These are phyloP conservation scores for Melinopterus prodromus DNA, from an alignment of 2,888 invertebrate species.

Conservation along the genomic window DNA sequence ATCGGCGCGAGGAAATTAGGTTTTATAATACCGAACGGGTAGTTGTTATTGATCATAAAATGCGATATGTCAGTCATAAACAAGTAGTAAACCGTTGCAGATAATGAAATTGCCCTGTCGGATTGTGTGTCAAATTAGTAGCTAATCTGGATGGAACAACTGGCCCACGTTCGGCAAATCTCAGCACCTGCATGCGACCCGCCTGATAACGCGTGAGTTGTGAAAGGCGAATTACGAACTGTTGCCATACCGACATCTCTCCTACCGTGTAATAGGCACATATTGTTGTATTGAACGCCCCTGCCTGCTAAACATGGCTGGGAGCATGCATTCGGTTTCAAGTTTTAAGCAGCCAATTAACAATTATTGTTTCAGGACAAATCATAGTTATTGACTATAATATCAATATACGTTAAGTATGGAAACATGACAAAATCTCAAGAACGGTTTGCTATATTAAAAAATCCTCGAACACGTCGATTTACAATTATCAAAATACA, in stretches of 20 bases:
- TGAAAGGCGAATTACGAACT: slow-evolving; percentile 15
- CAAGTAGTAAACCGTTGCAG: not conserved
- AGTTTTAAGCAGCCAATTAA: not conserved
- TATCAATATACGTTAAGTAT: too few relatives aligned
- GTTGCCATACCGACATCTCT: not conserved
- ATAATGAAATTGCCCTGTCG: not conserved
- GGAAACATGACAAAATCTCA: too few relatives aligned
- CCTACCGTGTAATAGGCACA: not conserved
- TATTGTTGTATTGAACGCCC: not conserved
- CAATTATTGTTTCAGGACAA: too few relatives aligned
- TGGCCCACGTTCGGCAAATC: slow-evolving; percentile 8
- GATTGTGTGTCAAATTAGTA: slow-evolving; percentile 12
- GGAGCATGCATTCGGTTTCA: not conserved
- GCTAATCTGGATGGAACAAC: slow-evolving; percentile 15
- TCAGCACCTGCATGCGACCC: slow-evolving; percentile 15
- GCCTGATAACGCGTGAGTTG: slow-evolving; percentile 8
- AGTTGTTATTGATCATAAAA: not conserved
- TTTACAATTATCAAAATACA: too few relatives aligned
- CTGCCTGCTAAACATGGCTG: not conserved
- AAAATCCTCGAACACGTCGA: too few relatives aligned
- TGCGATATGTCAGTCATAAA: not conserved
- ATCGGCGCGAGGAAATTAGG: not conserved
- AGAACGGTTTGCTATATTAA: too few relatives aligned
- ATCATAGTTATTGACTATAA: too few relatives aligned
- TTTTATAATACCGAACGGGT: not conserved